A percentile compares a stretch with the other conserved stretches of the same genome.
Evolutionary conservation across 2,888 invertebrate genomes (phyloP).

Genomic region (Dusona sp.): DNA sequence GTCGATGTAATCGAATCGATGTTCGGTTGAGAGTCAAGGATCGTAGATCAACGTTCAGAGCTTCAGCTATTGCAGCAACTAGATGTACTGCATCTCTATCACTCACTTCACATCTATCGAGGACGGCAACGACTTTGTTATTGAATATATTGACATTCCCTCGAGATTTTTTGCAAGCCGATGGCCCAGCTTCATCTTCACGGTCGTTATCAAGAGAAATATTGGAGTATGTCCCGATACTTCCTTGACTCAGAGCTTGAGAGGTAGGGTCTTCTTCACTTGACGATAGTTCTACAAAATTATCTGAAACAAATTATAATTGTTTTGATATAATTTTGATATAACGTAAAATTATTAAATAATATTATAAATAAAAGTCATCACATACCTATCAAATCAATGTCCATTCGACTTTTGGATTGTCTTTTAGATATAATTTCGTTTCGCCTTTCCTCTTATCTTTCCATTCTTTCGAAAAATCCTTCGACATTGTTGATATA

Average conservation of each 20-base stretch:
- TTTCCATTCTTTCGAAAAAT: slow-evolving; percentile 53
- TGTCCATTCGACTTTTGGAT: slow-evolving; percentile 42
- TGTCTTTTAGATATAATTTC: slow-evolving; percentile 43
- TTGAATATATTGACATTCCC: slow-evolving; percentile 54
- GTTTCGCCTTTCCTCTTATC: slow-evolving; percentile 49
- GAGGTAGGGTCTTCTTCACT: slow-evolving; percentile 36
- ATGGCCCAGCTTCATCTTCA: slow-evolving; percentile 59
- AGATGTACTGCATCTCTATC: slow-evolving; percentile 69
- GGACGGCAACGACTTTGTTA: slow-evolving; percentile 55
- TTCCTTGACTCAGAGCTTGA: slow-evolving; percentile 59
- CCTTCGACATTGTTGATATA: slow-evolving; percentile 53
- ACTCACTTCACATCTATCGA: slow-evolving; percentile 56
- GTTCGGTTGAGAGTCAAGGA: slow-evolving; percentile 62
- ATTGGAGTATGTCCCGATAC: slow-evolving; percentile 65
- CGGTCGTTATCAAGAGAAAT: slow-evolving; percentile 47
- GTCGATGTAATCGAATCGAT: slow-evolving; percentile 67
- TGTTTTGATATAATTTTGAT: slow-evolving; percentile 16
- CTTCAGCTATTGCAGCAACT: slow-evolving; percentile 63
- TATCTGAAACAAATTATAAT: slow-evolving; percentile 38
- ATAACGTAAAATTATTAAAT: slow-evolving; percentile 9
- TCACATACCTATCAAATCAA: slow-evolving; percentile 46
- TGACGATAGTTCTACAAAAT: slow-evolving; percentile 35
- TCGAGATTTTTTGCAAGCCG: slow-evolving; percentile 44
- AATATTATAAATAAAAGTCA: slow-evolving; percentile 24
- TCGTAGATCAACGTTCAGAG: slow-evolving; percentile 51